Evolutionary conservation across 2,888 invertebrate genomes (phyloP).

Genomic region (Seira ritae): DNA sequence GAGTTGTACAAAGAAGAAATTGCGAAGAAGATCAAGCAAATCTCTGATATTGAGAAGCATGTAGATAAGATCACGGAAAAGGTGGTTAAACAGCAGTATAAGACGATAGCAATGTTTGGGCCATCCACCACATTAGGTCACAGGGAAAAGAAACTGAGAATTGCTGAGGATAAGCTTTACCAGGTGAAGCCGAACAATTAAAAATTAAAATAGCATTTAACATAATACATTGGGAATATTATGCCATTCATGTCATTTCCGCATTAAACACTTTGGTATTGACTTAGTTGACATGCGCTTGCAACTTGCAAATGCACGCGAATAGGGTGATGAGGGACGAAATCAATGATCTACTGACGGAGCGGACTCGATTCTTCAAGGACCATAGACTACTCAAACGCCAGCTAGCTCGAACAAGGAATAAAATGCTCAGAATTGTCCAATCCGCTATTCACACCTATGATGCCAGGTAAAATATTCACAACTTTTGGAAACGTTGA

Average conservation of each 20-base stretch:
- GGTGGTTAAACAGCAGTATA: slow-evolving; percentile 64
- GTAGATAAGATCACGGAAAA: slow-evolving; percentile 67
- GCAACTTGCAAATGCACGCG: slow-evolving; percentile 77
- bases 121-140: slow-evolving; percentile 43
- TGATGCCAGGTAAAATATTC: slow-evolving; percentile 86
- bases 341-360: slow-evolving; percentile 88
- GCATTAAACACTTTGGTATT: background rate
- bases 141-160: slow-evolving; percentile 35
- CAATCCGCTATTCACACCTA: slow-evolving; percentile 92
- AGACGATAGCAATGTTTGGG: slow-evolving; percentile 63
- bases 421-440: slow-evolving; percentile 88
- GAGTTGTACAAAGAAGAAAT: slow-evolving; percentile 60
- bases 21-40: slow-evolving; percentile 56
- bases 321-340: slow-evolving; percentile 85
- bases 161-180: slow-evolving; percentile 68
- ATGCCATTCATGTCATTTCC: background rate
- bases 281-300: slow-evolving; percentile 34
- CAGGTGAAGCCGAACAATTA: slow-evolving; percentile 45
- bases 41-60: slow-evolving; percentile 65
- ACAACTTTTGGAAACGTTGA: too few species aligned
- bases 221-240: background rate
- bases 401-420: slow-evolving; percentile 86
- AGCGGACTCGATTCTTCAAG: slow-evolving; percentile 88
- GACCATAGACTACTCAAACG: slow-evolving; percentile 87
- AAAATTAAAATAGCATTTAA: too few species aligned